These are phyloP conservation scores for Thalassophryne amazonica DNA, from an alignment of 2,797 vertebrate species.

Conservation along the genomic window DNA sequence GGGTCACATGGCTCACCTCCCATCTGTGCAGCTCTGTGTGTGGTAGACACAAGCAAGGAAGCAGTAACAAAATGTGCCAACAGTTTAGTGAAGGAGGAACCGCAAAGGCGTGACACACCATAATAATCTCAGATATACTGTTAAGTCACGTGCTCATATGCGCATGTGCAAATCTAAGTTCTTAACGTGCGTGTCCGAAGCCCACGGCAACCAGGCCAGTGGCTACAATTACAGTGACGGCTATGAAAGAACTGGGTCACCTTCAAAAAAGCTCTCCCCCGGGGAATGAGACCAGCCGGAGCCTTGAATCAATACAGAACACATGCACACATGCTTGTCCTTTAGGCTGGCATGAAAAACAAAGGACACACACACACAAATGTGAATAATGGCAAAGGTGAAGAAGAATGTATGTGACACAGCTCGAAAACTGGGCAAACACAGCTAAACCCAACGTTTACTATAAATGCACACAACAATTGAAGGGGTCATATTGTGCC, in stretches of 20 bases:
- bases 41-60: constrained; percentile 5
- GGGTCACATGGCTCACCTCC: background rate
- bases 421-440: constrained; percentile 8
- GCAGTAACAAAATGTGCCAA: constrained; percentile 19
- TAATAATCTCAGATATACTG: constrained; percentile 39
- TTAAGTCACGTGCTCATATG: constrained; percentile 38
- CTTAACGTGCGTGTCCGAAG: constrained; percentile 34
- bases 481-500: too few relatives aligned
- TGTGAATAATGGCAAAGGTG: constrained; percentile 16
- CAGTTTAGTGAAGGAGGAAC: constrained; percentile 23
- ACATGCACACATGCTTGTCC: constrained; percentile 31
- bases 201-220: constrained; percentile 75
- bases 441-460: background rate
- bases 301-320: constrained; percentile 72
- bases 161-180: constrained; percentile 8
- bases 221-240: constrained; percentile 79
- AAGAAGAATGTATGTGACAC: background rate
- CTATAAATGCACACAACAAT: too few relatives aligned
- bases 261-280: constrained; percentile 71
- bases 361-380: constrained; percentile 23
- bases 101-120: constrained; percentile 26
- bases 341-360: constrained; percentile 27
- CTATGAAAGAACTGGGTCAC: constrained; percentile 82
- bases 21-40: background rate
- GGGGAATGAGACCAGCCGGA: constrained; percentile 76